Percentiles rank a stretch among this genome's conserved stretches.
phyloP scores from a whole-genome alignment of 2,888 invertebrate genomes.

The Dynastes maya region DNA sequence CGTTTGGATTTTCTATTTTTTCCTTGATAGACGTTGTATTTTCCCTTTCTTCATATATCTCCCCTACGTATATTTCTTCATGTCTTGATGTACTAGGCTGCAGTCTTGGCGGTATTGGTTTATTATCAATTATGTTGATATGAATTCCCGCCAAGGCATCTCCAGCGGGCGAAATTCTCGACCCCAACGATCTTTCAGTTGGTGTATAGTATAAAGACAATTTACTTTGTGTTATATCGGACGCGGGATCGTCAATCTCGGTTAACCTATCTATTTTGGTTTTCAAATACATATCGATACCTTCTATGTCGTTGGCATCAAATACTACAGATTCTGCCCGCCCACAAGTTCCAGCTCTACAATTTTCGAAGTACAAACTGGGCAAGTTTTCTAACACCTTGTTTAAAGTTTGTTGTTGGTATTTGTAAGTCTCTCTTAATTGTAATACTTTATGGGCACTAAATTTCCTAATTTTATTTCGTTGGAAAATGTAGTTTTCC shows the following conservation, averaged over 20 bases:
- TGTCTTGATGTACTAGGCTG: constrained; percentile 35
- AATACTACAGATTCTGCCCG: constrained; percentile 83
- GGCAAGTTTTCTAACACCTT: constrained; percentile 95
- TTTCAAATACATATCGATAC: constrained; percentile 80
- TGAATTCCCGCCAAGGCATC: constrained; percentile 75
- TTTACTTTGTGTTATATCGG: constrained; percentile 77
- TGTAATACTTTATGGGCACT: constrained; percentile 93
- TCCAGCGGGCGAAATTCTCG: constrained; percentile 68
- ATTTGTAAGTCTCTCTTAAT: constrained; percentile 93
- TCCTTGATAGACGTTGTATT: neutral
- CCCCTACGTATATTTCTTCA: neutral
- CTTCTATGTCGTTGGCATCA: constrained; percentile 77
- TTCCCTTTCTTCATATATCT: neutral
- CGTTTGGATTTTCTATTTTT: neutral
- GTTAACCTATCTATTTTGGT: constrained; percentile 77
- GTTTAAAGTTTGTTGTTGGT: constrained; percentile 95
- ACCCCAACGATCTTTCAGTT: constrained; percentile 78
- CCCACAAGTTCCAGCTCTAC: constrained; percentile 87
- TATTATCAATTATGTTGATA: constrained; percentile 78
- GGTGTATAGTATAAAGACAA: constrained; percentile 88
- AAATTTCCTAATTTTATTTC: constrained; percentile 95
- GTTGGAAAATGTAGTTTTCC: constrained; percentile 96
- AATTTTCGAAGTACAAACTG: constrained; percentile 93
- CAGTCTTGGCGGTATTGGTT: constrained; percentile 55
- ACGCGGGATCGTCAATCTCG: constrained; percentile 67